Evolutionary conservation across 2,888 invertebrate genomes (phyloP).

Genomic region (Amphipyra tragopoginis): DNA sequence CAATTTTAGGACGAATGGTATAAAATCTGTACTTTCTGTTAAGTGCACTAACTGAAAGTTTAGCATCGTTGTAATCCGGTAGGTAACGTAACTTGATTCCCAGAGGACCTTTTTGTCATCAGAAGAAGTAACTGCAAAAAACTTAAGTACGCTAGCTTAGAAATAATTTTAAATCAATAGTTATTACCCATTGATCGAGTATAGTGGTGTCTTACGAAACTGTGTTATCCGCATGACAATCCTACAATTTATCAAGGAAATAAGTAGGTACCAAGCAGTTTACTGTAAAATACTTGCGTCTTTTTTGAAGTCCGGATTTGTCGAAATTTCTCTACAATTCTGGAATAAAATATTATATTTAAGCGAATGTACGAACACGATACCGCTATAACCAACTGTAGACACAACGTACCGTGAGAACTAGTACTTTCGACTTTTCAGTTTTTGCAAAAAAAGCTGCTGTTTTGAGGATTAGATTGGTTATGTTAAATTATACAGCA

Average conservation of each 20-base stretch:
- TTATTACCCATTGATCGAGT: neutral
- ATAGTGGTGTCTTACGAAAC: neutral
- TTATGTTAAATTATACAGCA: conserved; percentile 13
- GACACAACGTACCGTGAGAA: too few relatives aligned
- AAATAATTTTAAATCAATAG: neutral
- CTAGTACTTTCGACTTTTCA: conserved; percentile 22
- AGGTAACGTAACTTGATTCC: conserved; percentile 5
- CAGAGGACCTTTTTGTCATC: conserved; percentile 16
- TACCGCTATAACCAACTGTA: neutral
- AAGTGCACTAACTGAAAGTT: neutral
- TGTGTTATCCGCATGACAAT: conserved; percentile 1
- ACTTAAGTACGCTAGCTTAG: neutral
- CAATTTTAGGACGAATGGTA: neutral
- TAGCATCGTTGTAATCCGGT: conserved; percentile 1
- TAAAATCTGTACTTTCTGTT: conserved; percentile 15
- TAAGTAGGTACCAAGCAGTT: conserved; percentile 4
- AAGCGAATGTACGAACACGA: neutral
- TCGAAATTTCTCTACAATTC: conserved; percentile 1
- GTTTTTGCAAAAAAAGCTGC: conserved; percentile 25
- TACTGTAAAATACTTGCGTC: conserved; percentile 9
- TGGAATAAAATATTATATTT: conserved; percentile 19
- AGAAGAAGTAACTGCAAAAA: conserved; percentile 25
- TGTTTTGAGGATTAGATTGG: neutral
- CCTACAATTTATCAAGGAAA: neutral
- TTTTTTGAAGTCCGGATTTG: conserved; percentile 2